Base-by-base conservation (phyloP, 2,113 vertebrate species). In the Anolis carolinensis region DNA sequence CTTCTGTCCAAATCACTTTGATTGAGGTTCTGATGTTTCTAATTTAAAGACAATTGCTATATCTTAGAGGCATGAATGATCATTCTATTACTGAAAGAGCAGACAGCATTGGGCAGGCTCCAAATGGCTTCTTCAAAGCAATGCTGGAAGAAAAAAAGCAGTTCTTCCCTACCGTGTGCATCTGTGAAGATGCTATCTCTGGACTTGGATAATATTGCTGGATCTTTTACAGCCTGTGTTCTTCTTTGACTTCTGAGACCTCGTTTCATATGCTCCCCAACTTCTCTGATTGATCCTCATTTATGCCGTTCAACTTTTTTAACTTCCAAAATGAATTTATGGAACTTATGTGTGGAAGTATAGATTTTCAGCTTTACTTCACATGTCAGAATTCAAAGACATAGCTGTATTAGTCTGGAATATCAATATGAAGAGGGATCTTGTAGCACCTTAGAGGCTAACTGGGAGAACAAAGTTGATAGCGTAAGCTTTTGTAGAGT, bases 231-330 rank as follows among this genome's bases (percentile, higher is more conserved):
- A 0, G 88, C 89, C 81, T 87, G 62, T 63, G 48, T 52, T 88
- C 84, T 65, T 32, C 82, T 23, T 27, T 92, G 81, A 90, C 36
- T 65, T 59, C 81, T 83, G 62, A 79, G 23, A 23, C 0, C 0
- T 59, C 85, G 65, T 84, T 84, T 89, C 7, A 62, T 48, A 10
- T 11, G 4, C 27, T 81, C 14, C 11, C 30, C 73, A 68, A n/a
- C 18, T 89, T 21, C 4, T 67, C 27, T 89, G 30, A 67, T 71
- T 90, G 74, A 93, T 83, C 63, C 74, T 85, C 68, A 55, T 32
- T 23, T 52, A 67, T 5, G 67, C 52, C 7, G 23, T 89, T 86
- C 78, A 86, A 10, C 79, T 88, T 93, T 89, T 89, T 67, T n/a
- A n/a, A 75, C 85, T 82, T 88, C 81, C 71, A 67, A 86, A 86